Evolutionary conservation across 2,113 vertebrate genomes (phyloP).

Genomic region (Phyllostomus discolor): DNA sequence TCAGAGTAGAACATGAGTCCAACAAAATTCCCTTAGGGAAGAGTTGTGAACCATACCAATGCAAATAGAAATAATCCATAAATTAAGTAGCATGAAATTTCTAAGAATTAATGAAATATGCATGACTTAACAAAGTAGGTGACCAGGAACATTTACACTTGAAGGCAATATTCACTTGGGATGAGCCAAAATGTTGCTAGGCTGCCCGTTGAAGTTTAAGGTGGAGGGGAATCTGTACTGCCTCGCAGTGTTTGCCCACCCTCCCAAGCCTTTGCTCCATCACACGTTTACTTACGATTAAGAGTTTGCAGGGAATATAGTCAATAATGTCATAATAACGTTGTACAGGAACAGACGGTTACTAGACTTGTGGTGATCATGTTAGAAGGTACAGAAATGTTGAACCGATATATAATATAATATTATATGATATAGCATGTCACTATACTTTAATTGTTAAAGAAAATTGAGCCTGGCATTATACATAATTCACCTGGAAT

Average conservation of each 20-base stretch:
- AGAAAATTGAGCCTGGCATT: not conserved
- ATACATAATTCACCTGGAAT: not conserved
- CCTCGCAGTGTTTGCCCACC: not conserved
- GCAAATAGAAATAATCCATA: not conserved
- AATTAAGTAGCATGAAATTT: not conserved
- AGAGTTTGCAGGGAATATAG: not conserved
- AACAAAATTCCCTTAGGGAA: not conserved
- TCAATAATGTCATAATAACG: not conserved
- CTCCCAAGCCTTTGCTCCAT: not conserved
- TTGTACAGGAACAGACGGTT: too few species aligned
- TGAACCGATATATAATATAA: too few species aligned
- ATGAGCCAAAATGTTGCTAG: not conserved
- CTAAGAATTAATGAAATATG: not conserved
- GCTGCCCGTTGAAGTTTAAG: not conserved
- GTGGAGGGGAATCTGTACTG: not conserved
- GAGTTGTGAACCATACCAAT: not conserved
- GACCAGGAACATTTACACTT: not conserved
- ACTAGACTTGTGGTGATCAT: not conserved
- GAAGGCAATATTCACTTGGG: not conserved
- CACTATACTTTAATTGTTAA: not conserved
- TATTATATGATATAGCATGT: not conserved
- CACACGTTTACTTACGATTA: not conserved
- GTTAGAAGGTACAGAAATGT: not conserved
- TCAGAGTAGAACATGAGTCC: not conserved
- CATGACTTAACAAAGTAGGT: not conserved